Conservation (phyloP, 2,888 invertebrate genomes). For the Flexamia atlantica region DNA sequence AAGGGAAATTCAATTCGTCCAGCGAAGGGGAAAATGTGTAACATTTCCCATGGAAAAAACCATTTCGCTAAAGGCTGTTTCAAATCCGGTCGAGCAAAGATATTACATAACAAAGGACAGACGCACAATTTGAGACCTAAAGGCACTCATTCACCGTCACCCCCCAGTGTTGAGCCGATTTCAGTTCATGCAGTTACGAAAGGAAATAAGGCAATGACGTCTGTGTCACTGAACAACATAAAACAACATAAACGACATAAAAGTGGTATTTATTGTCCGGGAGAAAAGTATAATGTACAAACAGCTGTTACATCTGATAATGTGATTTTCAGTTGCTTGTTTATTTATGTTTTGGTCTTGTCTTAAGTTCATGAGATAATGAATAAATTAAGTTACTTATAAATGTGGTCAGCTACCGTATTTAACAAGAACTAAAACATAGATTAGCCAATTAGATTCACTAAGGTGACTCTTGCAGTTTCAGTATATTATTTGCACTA, state of each 20-base stretch:
- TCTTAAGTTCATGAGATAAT: too few species aligned
- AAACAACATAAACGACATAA: conserved; percentile 60
- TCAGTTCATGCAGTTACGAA: background rate
- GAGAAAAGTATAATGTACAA: too few species aligned
- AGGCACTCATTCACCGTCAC: background rate
- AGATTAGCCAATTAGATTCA: too few species aligned
- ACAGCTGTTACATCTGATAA: too few species aligned
- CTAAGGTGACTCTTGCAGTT: too few species aligned
- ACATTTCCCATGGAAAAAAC: background rate
- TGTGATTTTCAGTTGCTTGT: too few species aligned
- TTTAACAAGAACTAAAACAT: too few species aligned
- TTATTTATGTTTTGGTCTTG: too few species aligned
- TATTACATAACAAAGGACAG: background rate
- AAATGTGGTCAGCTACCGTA: too few species aligned
- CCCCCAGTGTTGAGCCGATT: background rate
- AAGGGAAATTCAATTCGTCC: background rate
- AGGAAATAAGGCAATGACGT: background rate
- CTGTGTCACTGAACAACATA: background rate
- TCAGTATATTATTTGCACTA: too few species aligned
- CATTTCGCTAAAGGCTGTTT: background rate
- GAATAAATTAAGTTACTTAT: too few species aligned
- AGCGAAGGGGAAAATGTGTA: background rate
- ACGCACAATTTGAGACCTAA: background rate
- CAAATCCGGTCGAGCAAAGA: background rate
- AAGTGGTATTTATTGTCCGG: too few species aligned